A percentile compares a stretch with the other conserved stretches of the same genome.
These are phyloP conservation scores for Propithecus perrieri DNA, from an alignment of 2,797 vertebrate genomes.

Conservation along the genomic window DNA sequence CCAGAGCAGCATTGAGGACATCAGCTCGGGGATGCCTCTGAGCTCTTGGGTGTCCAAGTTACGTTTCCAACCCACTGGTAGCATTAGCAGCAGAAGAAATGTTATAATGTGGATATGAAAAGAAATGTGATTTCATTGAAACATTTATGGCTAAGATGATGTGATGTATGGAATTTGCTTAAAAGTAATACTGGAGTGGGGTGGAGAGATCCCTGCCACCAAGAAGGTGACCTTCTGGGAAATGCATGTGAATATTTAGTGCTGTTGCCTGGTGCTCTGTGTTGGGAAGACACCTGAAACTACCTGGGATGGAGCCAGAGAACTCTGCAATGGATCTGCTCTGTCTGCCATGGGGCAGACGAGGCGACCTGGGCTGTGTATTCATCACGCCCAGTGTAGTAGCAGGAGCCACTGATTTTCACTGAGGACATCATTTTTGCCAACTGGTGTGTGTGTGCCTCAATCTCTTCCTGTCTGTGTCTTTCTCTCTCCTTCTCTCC, in stretches of 20 bases:
- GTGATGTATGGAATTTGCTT: neutral
- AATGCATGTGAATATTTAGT: neutral
- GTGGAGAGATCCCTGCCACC: neutral
- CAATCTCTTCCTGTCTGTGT: neutral
- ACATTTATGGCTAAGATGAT: neutral
- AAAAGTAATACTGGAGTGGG: neutral
- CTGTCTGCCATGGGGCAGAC: fast-evolving
- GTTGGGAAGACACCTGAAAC: neutral
- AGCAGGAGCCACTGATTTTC: neutral
- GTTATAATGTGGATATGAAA: neutral
- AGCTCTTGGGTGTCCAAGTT: neutral
- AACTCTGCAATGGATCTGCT: fast-evolving
- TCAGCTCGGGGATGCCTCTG: neutral
- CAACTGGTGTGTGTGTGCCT: neutral
- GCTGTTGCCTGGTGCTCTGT: neutral
- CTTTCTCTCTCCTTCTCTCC: neutral
- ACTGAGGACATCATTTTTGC: neutral
- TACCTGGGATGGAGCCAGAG: too few relatives aligned
- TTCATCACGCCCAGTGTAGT: too few relatives aligned
- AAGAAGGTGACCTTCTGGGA: neutral
- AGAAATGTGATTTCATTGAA: neutral
- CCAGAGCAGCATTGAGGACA: neutral
- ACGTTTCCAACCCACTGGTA: neutral
- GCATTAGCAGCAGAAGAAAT: neutral
- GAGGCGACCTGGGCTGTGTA: neutral